A percentile compares a stretch with the other conserved stretches of the same genome.
Evolutionary conservation across 2,797 vertebrate species (phyloP).

Genomic region (Sebastolobus altivelis): DNA sequence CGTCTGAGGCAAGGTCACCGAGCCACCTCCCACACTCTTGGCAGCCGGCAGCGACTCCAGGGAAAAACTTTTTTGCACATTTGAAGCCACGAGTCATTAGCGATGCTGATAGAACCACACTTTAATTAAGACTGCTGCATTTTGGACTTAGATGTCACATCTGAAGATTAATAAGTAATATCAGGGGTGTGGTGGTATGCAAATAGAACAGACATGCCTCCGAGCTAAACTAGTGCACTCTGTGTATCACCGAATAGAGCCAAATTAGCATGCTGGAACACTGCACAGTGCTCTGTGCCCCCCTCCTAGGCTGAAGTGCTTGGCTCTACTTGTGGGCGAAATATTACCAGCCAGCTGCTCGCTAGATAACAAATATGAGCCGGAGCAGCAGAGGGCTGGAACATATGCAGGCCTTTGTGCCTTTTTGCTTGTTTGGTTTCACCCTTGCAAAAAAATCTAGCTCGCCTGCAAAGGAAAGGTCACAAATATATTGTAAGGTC

Average conservation of each 20-base stretch:
- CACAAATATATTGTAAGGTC: constrained; percentile 11
- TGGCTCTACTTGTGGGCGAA: constrained; percentile 75
- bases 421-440: constrained; percentile 37
- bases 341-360: constrained; percentile 75
- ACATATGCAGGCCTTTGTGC: constrained; percentile 55
- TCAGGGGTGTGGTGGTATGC: constrained; percentile 63
- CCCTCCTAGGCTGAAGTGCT: constrained; percentile 62
- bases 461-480: constrained; percentile 36
- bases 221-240: constrained; percentile 61
- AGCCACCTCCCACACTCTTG: constrained; percentile 59
- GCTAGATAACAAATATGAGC: constrained; percentile 68
- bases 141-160: constrained; percentile 64
- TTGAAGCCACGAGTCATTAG: constrained; percentile 67
- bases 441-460: constrained; percentile 8
- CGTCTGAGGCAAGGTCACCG: constrained; percentile 64
- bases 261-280: constrained; percentile 74
- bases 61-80: constrained; percentile 58
- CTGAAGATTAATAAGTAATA: constrained; percentile 72
- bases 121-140: constrained; percentile 71
- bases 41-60: constrained; percentile 59
- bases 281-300: constrained; percentile 45
- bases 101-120: constrained; percentile 63
- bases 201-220: constrained; percentile 65
- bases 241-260: constrained; percentile 41
- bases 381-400: constrained; percentile 50